These are phyloP conservation scores for Myioborus melanocephalus DNA, from an alignment of 2,797 vertebrate species.

Conservation along the genomic window DNA sequence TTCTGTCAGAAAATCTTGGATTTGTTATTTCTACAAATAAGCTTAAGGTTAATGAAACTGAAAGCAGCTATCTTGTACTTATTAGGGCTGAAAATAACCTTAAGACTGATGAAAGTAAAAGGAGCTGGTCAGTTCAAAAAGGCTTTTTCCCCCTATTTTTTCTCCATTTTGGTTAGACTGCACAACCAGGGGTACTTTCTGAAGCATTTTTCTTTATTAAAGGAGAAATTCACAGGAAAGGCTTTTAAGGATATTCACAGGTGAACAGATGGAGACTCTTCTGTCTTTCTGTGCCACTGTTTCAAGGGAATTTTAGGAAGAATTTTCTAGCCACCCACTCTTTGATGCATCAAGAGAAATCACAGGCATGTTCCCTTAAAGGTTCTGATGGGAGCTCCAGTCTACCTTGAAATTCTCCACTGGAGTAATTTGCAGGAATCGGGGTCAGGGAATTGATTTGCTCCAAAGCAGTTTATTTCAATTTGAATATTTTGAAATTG, in stretches of 20 bases:
- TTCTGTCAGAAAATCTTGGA: neutral
- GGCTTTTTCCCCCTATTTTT: neutral
- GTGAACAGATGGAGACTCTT: neutral
- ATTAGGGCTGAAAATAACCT: neutral
- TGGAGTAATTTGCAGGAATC: neutral
- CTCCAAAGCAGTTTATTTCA: constrained; percentile 32
- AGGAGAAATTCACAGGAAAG: neutral
- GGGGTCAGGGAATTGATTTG: constrained; percentile 4
- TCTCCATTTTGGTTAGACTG: neutral
- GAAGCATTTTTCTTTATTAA: neutral
- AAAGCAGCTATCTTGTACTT: neutral
- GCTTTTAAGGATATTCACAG: constrained; percentile 17
- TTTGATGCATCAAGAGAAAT: neutral
- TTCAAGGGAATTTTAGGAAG: neutral
- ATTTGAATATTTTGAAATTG: constrained; percentile 36
- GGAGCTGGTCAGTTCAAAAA: neutral
- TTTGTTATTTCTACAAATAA: neutral
- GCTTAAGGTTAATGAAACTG: neutral
- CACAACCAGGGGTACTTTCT: neutral
- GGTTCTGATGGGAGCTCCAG: neutral
- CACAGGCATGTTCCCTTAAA: neutral
- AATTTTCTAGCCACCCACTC: neutral
- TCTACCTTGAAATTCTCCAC: neutral
- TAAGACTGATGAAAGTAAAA: neutral
- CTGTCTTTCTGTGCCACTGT: neutral